phyloP scores from a whole-genome alignment of 2,113 vertebrate species.

The Macquaria ambigua region DNA sequence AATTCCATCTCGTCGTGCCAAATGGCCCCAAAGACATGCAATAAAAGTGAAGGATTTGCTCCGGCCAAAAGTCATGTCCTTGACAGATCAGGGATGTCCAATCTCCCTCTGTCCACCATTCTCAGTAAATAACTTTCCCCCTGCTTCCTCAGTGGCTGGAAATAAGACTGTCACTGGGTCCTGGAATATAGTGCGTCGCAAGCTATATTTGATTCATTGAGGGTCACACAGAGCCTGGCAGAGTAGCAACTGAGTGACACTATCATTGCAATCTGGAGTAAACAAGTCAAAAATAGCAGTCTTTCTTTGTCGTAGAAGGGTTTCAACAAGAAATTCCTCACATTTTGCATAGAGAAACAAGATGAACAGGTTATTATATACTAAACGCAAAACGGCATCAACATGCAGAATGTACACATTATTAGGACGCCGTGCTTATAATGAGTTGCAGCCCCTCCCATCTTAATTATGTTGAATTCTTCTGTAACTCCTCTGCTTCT shows the following conservation, averaged over 20 bases:
- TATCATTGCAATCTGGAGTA: constrained; percentile 62
- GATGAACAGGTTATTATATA: not conserved
- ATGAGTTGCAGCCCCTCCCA: not conserved
- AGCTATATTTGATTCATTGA: constrained; percentile 69
- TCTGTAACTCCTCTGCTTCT: not conserved
- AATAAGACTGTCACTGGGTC: constrained; percentile 70
- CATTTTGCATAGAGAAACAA: not conserved
- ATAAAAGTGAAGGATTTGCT: constrained; percentile 64
- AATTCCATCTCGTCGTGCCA: constrained; percentile 36
- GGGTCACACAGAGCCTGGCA: constrained; percentile 31
- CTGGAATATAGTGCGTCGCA: constrained; percentile 35
- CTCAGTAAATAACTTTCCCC: constrained; percentile 60
- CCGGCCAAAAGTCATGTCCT: constrained; percentile 57
- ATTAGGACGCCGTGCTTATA: not conserved
- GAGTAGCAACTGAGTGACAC: constrained; percentile 63
- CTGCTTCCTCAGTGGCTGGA: constrained; percentile 50
- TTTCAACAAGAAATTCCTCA: constrained; percentile 1
- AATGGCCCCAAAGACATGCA: constrained; percentile 63
- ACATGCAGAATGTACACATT: not conserved
- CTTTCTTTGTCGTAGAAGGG: constrained; percentile 8
- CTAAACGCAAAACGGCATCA: not conserved
- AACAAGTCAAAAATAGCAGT: constrained; percentile 66
- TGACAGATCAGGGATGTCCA: constrained; percentile 73
- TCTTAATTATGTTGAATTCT: not conserved
- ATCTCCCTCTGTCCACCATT: constrained; percentile 58